A percentile compares a stretch with the other conserved stretches of the same genome.
Evolutionary conservation across 2,113 vertebrate genomes (phyloP).

Genomic region (Cebus imitator): DNA sequence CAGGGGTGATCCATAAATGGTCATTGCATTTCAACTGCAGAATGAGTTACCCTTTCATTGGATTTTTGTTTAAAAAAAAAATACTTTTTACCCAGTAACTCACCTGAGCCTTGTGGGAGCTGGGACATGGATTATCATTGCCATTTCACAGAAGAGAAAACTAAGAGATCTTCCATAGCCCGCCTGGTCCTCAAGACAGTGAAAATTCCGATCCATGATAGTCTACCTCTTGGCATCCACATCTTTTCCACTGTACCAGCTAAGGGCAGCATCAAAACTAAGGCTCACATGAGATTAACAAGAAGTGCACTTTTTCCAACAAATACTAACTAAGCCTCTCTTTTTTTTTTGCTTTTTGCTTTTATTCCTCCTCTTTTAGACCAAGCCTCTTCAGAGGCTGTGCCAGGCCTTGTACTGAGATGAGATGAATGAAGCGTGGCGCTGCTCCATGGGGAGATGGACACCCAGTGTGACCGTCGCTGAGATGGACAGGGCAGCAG

Average conservation of each 20-base stretch:
- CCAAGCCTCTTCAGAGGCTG: background rate
- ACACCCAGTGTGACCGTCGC: background rate
- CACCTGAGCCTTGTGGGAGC: background rate
- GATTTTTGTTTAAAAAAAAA: background rate
- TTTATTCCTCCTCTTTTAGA: too few relatives aligned
- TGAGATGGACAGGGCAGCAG: background rate
- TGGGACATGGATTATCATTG: background rate
- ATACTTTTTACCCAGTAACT: background rate
- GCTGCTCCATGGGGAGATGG: background rate
- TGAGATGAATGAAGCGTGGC: background rate
- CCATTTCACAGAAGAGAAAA: background rate
- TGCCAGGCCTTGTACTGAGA: background rate
- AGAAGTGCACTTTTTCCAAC: background rate
- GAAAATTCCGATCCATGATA: background rate
- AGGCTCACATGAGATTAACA: background rate
- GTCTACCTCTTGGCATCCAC: background rate
- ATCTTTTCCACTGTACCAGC: background rate
- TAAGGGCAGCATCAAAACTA: background rate
- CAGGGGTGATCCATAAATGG: background rate
- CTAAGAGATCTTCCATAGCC: background rate
- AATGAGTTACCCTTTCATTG: background rate
- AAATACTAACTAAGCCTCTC: background rate
- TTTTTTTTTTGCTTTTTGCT: too few relatives aligned
- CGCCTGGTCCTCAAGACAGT: background rate
- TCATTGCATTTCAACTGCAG: background rate